A percentile compares a stretch with the other conserved stretches of the same genome.
Evolutionary conservation across 2,113 vertebrate species (phyloP).

Genomic region (Rynchops niger): DNA sequence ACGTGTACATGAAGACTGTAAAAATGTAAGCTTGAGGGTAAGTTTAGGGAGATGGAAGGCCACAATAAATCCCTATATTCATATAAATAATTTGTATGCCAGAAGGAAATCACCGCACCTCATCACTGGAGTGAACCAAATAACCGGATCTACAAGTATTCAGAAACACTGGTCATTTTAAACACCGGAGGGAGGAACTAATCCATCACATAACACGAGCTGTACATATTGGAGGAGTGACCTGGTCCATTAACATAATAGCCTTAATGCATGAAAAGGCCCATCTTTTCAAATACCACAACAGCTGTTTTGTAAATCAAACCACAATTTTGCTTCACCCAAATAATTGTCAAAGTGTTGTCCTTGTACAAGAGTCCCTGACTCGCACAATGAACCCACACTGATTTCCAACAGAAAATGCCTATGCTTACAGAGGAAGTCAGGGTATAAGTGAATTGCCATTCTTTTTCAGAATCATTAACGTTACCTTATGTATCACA

Average conservation of each 20-base stretch:
- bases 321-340: background rate
- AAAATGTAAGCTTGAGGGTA: background rate
- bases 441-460: background rate
- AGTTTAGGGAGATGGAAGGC: background rate
- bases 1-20: background rate
- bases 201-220: background rate
- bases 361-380: no score
- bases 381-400: background rate
- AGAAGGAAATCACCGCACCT: background rate
- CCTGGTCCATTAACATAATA: background rate
- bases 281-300: background rate
- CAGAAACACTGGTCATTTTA: background rate
- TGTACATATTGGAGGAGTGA: background rate
- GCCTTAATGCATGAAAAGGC: background rate
- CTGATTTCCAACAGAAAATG: background rate
- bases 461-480: background rate
- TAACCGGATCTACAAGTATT: background rate
- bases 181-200: background rate
- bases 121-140: background rate
- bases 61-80: background rate
- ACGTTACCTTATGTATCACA: background rate
- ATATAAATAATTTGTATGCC: background rate
- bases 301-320: background rate
- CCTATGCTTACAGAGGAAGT: background rate
- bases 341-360: background rate